Percentiles rank a stretch among this genome's conserved stretches.
Evolutionary conservation across 2,113 vertebrate genomes (phyloP).

Genomic region (Calidris pygmaea): DNA sequence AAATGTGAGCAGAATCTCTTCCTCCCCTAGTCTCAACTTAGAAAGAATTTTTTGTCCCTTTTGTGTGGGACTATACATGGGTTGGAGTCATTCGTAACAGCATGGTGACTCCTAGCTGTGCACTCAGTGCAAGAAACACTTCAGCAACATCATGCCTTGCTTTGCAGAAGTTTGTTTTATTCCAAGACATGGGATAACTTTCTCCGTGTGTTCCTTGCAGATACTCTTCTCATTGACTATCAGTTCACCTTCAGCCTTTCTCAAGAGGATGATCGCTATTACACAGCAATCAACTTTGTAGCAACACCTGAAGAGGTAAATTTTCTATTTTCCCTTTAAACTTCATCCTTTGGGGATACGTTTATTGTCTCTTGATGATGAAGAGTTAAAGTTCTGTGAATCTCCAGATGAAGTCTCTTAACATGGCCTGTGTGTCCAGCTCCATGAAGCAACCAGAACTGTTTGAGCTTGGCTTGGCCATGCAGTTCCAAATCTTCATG

Average conservation of each 20-base stretch:
- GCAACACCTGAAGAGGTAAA: conserved; percentile 96
- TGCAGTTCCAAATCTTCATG: neutral
- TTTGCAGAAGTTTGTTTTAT: neutral
- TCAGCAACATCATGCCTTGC: neutral
- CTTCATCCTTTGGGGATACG: neutral
- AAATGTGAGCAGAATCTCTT: neutral
- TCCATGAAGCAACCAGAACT: neutral
- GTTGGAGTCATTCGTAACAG: neutral
- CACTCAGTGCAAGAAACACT: neutral
- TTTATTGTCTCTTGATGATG: neutral
- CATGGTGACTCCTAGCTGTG: neutral
- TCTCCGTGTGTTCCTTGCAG: conserved; percentile 63
- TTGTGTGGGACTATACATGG: neutral
- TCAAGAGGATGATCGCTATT: conserved; percentile 97
- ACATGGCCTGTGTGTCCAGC: accelerated
- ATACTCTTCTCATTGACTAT: conserved; percentile 97
- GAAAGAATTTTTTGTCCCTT: neutral
- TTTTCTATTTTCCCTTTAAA: neutral
- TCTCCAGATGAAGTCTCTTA: neutral
- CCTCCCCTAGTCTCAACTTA: neutral
- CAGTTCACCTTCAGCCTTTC: conserved; percentile 99
- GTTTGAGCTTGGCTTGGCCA: neutral
- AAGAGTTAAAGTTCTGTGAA: accelerated
- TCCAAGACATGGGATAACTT: neutral
- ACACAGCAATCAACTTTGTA: conserved; percentile 98